Conservation (phyloP, 2,797 vertebrate genomes). For the Florisuga fusca region DNA sequence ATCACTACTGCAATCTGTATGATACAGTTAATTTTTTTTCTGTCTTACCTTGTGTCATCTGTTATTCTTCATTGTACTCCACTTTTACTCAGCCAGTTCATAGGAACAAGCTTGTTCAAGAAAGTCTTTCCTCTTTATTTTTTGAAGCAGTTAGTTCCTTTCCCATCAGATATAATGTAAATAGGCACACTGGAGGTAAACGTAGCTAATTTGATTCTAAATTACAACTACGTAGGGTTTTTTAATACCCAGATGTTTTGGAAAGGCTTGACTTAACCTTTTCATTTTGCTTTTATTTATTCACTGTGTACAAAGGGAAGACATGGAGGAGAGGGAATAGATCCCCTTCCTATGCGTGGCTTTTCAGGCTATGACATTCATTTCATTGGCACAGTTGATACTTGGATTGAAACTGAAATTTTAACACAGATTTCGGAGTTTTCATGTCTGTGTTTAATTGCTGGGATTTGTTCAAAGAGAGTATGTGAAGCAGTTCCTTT, state of each 20-base stretch:
- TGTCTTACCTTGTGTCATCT: fast-evolving
- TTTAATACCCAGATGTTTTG: neutral
- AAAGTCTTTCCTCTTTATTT: neutral
- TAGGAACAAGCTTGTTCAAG: too few species aligned
- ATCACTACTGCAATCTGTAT: neutral
- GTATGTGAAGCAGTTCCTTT: neutral
- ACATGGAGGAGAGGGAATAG: neutral
- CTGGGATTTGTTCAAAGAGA: neutral
- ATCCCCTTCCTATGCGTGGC: neutral
- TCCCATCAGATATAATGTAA: neutral
- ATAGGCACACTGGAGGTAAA: neutral
- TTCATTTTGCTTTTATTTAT: neutral
- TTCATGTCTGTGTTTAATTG: neutral
- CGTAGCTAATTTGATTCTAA: neutral
- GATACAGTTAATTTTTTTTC: neutral
- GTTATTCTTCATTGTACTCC: neutral
- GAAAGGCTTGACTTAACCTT: neutral
- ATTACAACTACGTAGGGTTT: neutral
- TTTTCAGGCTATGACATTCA: neutral
- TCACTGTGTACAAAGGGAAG: neutral
- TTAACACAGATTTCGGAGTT: neutral
- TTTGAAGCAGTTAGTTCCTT: neutral
- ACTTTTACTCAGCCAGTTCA: neutral
- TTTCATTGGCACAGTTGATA: neutral
- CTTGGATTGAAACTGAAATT: neutral